Percentiles rank a stretch among this genome's conserved stretches.
Evolutionary conservation across 2,888 invertebrate genomes (phyloP).

Genomic region (Adela reaumurella): DNA sequence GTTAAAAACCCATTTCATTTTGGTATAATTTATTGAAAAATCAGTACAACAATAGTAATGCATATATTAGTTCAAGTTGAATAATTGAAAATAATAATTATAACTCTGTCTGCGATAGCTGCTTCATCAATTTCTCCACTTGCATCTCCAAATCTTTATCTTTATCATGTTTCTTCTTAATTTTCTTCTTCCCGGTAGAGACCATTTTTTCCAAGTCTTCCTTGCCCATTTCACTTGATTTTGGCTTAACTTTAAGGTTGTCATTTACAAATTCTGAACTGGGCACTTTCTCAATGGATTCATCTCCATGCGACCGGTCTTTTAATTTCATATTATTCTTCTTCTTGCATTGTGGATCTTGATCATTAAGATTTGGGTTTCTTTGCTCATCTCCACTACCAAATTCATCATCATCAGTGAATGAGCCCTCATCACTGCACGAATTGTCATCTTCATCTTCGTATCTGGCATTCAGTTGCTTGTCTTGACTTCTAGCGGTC

Average conservation of each 20-base stretch:
- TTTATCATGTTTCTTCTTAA: slow-evolving; percentile 20
- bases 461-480: slow-evolving; percentile 25
- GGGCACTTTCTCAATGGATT: slow-evolving; percentile 26
- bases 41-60: too few relatives aligned
- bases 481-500: slow-evolving; percentile 33
- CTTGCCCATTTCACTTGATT: slow-evolving; percentile 16
- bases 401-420: slow-evolving; percentile 19
- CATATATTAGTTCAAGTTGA: too few relatives aligned
- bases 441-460: slow-evolving; percentile 11
- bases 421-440: slow-evolving; percentile 17
- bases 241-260: slow-evolving; percentile 19
- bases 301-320: slow-evolving; percentile 19
- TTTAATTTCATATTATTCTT: too few relatives aligned
- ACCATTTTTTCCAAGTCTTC: slow-evolving; percentile 24
- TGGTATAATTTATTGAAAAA: too few relatives aligned
- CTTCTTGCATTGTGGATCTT: too few relatives aligned
- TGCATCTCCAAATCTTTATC: slow-evolving; percentile 31
- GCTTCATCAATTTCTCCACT: slow-evolving; percentile 31
- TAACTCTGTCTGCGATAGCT: neutral
- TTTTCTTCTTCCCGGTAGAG: slow-evolving; percentile 1
- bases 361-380: slow-evolving; percentile 20
- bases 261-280: slow-evolving; percentile 17
- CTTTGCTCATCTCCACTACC: slow-evolving; percentile 17
- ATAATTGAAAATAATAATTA: neutral
- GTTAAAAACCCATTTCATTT: too few relatives aligned